Base-by-base conservation (phyloP, 1,140 invertebrate species). In the Stratiolaelaps scimitus region DNA sequence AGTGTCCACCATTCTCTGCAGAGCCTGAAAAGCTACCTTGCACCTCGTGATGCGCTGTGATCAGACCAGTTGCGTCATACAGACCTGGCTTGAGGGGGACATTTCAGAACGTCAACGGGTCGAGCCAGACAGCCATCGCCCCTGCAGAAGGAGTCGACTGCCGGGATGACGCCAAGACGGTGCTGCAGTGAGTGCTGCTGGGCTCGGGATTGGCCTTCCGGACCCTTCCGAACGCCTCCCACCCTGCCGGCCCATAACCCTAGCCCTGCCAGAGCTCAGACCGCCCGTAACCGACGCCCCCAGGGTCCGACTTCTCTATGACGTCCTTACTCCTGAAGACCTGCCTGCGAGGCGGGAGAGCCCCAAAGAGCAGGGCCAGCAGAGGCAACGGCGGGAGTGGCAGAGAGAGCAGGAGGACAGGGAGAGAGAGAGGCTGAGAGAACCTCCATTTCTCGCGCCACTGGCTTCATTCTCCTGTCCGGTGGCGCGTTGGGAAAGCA, bases 381-480 rank as follows among this genome's bases (percentile, higher is more conserved):
- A 45, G 44, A 45, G 44, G n/a, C 13, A n/a, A 13, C n/a, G 47
- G 5, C 47, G 47, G 47, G 4, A 48, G 47, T 48, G 47, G 47
- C 20, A 48, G 15, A 48, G 19, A 15, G 4, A 48, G 47, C 4
- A 48, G 4, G 4, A 26, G 34, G 15, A 26, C 53, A 23, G 34
- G 17, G 15, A 26, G 15, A 26, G 10, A 2, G 15, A 15, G 4
- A 48, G 13, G 26, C 2, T 15, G 34, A 60, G 53, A 60, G 20
- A n/a, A 17, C 34, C 53, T 60, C 53, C 53, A 60, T 60, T 60
- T 60, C 53, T 60, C 53, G 53, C 53, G 53, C 53, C 53, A 60
- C 1, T 60, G 53, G 53, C 53, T 60, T 26, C 53, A 60, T 60
- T 60, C 53, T 60, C 53, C 26, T 15, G 53, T 34, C 34, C 53